Conservation (phyloP, 2,113 vertebrate genomes). For the Neodon shergylaensis region DNA sequence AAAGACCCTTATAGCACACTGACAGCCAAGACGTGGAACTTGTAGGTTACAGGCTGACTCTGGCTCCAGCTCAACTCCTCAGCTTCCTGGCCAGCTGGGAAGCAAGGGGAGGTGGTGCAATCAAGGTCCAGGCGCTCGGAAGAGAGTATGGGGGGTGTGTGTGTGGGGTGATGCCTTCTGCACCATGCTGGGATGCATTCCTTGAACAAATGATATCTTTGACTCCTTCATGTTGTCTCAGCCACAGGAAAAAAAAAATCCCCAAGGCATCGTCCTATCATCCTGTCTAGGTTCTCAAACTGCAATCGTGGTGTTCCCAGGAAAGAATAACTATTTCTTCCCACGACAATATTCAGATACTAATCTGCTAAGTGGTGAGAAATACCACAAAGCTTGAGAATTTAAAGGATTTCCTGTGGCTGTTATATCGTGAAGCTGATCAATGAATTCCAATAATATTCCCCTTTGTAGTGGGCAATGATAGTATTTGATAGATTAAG, state of each 20-base stretch:
- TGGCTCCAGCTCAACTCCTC: not conserved
- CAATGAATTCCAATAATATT: conserved; percentile 36
- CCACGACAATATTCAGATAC: not conserved
- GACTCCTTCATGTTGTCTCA: not conserved
- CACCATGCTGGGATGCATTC: not conserved
- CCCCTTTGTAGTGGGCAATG: not conserved
- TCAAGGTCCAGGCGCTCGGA: not conserved
- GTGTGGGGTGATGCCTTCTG: not conserved
- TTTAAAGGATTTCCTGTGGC: not conserved
- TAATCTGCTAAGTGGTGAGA: not conserved
- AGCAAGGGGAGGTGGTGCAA: too few species aligned
- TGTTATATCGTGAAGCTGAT: not conserved
- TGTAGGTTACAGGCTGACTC: not conserved
- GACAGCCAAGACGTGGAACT: not conserved
- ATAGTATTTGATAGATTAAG: not conserved
- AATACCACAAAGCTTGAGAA: not conserved
- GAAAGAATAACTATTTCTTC: not conserved
- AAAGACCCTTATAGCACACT: not conserved
- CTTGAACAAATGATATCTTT: not conserved
- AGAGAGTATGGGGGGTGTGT: too few species aligned
- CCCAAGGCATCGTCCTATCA: not conserved
- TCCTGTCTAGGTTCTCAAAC: not conserved
- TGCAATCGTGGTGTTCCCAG: not conserved
- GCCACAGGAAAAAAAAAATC: not conserved
- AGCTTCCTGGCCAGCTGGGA: not conserved